These are phyloP conservation scores for Pseudomyrmex sp. DNA, from an alignment of 1,140 invertebrate species.

Conservation along the genomic window DNA sequence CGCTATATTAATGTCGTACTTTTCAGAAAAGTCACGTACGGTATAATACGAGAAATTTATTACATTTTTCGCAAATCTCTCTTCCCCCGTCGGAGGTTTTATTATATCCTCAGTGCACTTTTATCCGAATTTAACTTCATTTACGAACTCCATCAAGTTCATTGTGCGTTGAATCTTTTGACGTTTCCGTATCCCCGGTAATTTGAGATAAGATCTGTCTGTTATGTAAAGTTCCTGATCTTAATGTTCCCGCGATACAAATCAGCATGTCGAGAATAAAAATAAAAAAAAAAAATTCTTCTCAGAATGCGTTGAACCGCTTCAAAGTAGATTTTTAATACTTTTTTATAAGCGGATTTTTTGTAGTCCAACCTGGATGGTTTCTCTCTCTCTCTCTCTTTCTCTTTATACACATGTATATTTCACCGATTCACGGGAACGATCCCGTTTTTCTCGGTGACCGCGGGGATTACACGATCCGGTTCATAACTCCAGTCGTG, in stretches of 20 bases:
- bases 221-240: neutral
- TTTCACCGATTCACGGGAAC: neutral
- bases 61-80: neutral
- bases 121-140: neutral
- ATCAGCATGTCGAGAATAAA: too few relatives aligned
- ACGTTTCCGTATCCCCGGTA: neutral
- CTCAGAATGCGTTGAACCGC: neutral
- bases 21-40: constrained; percentile 7
- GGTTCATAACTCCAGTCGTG: constrained; percentile 17
- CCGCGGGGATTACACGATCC: constrained; percentile 43
- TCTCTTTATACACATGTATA: neutral
- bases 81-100: neutral
- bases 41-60: neutral
- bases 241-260: neutral
- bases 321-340: neutral
- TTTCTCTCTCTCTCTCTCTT: neutral
- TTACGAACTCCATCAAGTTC: too few relatives aligned
- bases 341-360: neutral
- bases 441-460: constrained; percentile 24
- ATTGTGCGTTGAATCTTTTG: neutral
- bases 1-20: neutral
- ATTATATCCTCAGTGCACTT: neutral
- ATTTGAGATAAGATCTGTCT: constrained; percentile 1
- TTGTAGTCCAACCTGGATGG: constrained; percentile 1
- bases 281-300: neutral